Percentiles rank a stretch among this genome's conserved stretches.
Conservation (phyloP, 2,797 vertebrate genomes). For the Falco rusticolus region DNA sequence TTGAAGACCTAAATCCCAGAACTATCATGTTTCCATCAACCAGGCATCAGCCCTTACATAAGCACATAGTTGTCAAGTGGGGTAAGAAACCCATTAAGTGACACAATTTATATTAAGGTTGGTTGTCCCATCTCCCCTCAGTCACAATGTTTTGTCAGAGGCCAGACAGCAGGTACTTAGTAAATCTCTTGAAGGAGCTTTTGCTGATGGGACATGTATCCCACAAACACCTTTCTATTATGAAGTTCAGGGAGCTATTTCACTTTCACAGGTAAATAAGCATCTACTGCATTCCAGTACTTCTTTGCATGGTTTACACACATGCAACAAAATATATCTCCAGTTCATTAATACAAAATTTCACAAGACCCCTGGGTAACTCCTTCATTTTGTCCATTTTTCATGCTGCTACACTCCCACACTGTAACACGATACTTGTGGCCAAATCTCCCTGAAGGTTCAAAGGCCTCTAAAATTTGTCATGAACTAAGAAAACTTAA, state of each 20-base stretch:
- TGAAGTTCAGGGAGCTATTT: neutral
- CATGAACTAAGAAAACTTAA: neutral
- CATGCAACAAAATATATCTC: neutral
- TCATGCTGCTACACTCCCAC: neutral
- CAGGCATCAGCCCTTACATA: accelerated
- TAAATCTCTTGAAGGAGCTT: neutral
- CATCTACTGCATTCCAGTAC: neutral
- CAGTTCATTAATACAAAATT: neutral
- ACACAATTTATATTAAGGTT: neutral
- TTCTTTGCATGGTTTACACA: neutral
- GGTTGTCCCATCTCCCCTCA: neutral
- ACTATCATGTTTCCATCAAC: neutral
- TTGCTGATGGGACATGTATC: neutral
- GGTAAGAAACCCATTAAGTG: neutral
- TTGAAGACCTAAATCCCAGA: neutral
- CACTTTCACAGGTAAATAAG: neutral
- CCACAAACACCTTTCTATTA: neutral
- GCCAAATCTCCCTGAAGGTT: neutral
- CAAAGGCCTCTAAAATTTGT: neutral
- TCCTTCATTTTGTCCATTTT: neutral
- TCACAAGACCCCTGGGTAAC: neutral
- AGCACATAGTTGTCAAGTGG: neutral
- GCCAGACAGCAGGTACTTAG: neutral
- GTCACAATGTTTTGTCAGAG: neutral
- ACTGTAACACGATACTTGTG: accelerated